phyloP scores from a whole-genome alignment of 2,888 invertebrate species.

The Philereme transversata region DNA sequence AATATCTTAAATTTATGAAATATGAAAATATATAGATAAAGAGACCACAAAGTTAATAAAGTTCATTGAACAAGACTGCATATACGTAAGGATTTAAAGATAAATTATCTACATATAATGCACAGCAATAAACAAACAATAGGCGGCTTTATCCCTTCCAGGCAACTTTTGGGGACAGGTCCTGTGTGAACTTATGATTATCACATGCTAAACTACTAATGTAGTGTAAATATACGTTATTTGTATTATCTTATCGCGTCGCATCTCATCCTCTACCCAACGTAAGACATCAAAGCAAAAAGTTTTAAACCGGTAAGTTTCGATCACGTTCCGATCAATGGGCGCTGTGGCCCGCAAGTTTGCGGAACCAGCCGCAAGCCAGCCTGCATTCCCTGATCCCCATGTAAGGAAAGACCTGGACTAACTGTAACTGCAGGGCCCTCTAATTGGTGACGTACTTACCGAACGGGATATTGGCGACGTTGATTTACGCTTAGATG shows the following conservation, averaged over 20 bases:
- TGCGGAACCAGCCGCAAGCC: slow-evolving; percentile 57
- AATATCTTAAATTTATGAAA: too few species aligned
- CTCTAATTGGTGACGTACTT: slow-evolving; percentile 61
- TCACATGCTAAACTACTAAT: too few species aligned
- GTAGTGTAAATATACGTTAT: too few species aligned
- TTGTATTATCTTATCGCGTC: not conserved
- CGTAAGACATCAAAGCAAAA: slow-evolving; percentile 3
- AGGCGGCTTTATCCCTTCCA: too few species aligned
- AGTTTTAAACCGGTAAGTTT: slow-evolving; percentile 43
- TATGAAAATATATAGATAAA: too few species aligned
- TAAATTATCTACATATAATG: too few species aligned
- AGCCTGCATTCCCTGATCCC: slow-evolving; percentile 71
- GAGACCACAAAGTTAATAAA: too few species aligned
- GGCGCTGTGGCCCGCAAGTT: slow-evolving; percentile 22
- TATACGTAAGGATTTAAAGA: too few species aligned
- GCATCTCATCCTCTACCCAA: not conserved
- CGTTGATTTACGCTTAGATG: slow-evolving; percentile 40
- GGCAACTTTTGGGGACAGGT: too few species aligned
- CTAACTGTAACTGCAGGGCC: slow-evolving; percentile 68
- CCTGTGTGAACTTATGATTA: too few species aligned
- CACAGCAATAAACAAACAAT: too few species aligned
- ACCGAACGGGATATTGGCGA: slow-evolving; percentile 49
- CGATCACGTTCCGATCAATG: slow-evolving; percentile 33
- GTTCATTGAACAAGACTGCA: too few species aligned
- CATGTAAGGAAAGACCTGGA: slow-evolving; percentile 71